These are phyloP conservation scores for Hyphantria cunea DNA, from an alignment of 1,140 invertebrate genomes.

Conservation along the genomic window DNA sequence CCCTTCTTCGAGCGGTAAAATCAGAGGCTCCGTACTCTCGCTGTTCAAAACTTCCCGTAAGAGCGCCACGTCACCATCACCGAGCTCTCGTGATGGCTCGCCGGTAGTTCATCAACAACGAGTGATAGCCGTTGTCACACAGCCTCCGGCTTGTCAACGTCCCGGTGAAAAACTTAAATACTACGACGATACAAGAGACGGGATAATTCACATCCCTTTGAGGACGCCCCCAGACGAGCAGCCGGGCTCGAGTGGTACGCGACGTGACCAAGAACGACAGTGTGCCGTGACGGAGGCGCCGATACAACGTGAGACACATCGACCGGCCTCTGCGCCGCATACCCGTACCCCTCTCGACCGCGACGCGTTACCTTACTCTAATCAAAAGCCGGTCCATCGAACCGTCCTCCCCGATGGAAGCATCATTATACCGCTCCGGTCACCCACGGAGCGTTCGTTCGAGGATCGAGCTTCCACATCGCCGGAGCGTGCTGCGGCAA, in stretches of 20 bases:
- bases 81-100: constrained; percentile 57
- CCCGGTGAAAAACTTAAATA: constrained; percentile 76
- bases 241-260: constrained; percentile 29
- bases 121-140: constrained; percentile 34
- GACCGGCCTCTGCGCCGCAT: constrained; percentile 61
- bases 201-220: constrained; percentile 85
- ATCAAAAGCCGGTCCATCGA: constrained; percentile 53
- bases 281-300: constrained; percentile 24
- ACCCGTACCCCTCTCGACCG: constrained; percentile 38
- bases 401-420: constrained; percentile 76
- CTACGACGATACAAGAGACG: constrained; percentile 84
- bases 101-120: constrained; percentile 51
- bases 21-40: constrained; percentile 84
- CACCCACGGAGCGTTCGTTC: constrained; percentile 70
- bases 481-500: neutral
- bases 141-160: constrained; percentile 31
- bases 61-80: constrained; percentile 57
- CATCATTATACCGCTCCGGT: constrained; percentile 81
- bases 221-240: constrained; percentile 85
- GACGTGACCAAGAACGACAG: constrained; percentile 17
- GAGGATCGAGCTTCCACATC: constrained; percentile 22
- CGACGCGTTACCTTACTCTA: constrained; percentile 23
- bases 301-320: constrained; percentile 35
- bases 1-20: constrained; percentile 79
- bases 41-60: constrained; percentile 83